Conservation (phyloP, 1,140 invertebrate species). For the Hylaeus volcanicus region DNA sequence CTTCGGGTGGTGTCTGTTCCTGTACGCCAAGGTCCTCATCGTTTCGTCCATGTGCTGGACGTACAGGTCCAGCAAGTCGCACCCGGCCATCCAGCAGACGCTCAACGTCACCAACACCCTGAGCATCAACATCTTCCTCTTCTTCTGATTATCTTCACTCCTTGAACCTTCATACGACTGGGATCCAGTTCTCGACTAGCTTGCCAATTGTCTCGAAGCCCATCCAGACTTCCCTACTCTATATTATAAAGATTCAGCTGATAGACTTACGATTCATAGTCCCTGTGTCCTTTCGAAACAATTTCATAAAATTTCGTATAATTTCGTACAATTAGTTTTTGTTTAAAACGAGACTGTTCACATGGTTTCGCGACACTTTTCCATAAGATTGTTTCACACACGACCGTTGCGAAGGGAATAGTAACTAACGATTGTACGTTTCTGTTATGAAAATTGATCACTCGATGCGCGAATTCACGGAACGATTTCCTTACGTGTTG, state of each 20-base stretch:
- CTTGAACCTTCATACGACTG: slow-evolving; percentile 51
- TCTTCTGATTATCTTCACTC: slow-evolving; percentile 9
- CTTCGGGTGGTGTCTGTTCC: slow-evolving; percentile 47
- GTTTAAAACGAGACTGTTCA: not conserved
- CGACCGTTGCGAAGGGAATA: too few species aligned
- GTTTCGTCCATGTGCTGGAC: slow-evolving; percentile 79
- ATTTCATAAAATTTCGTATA: too few species aligned
- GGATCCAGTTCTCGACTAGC: not conserved
- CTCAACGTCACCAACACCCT: slow-evolving; percentile 60
- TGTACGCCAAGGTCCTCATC: slow-evolving; percentile 69
- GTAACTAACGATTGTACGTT: not conserved
- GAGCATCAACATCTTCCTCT: slow-evolving; percentile 67
- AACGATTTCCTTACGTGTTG: slow-evolving; percentile 66
- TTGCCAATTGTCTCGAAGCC: not conserved
- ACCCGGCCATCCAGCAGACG: slow-evolving; percentile 60
- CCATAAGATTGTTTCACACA: not conserved
- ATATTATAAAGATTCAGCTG: not conserved
- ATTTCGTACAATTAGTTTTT: too few species aligned
- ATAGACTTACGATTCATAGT: not conserved
- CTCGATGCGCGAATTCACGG: not conserved
- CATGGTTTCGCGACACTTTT: not conserved
- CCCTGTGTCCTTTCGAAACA: too few species aligned
- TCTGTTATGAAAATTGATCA: not conserved
- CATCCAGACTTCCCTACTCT: not conserved
- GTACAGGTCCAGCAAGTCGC: slow-evolving; percentile 76